These are phyloP conservation scores for Euborellia annulipes DNA, from an alignment of 1,140 invertebrate genomes.

Conservation along the genomic window DNA sequence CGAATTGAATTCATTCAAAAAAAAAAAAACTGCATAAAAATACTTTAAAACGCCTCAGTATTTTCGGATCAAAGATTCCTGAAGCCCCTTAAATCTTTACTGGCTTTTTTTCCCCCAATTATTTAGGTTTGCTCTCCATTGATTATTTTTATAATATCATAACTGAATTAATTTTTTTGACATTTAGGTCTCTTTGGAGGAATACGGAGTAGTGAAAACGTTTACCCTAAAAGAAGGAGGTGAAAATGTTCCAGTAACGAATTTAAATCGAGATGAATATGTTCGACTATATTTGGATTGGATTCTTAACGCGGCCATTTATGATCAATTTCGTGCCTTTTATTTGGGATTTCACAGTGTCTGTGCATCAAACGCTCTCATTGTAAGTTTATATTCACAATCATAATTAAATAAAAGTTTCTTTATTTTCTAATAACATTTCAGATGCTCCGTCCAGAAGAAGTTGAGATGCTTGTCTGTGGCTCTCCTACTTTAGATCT, in stretches of 20 bases:
- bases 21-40: no score
- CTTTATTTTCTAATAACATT: slow-evolving; percentile 6
- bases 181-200: slow-evolving; percentile 38
- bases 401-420: no score
- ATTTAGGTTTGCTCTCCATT: no score
- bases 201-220: slow-evolving; percentile 39
- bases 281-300: slow-evolving; percentile 45
- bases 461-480: slow-evolving; percentile 51
- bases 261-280: slow-evolving; percentile 41
- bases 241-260: slow-evolving; percentile 35
- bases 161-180: slow-evolving; percentile 7
- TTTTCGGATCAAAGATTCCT: no score
- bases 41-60: no score
- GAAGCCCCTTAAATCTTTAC: no score
- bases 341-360: slow-evolving; percentile 53
- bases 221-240: slow-evolving; percentile 39
- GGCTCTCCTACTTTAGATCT: slow-evolving; percentile 44
- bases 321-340: slow-evolving; percentile 47
- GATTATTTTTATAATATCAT: background rate
- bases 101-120: no score
- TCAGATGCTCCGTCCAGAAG: slow-evolving; percentile 51
- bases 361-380: slow-evolving; percentile 50
- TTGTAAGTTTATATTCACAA: slow-evolving; percentile 40
- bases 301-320: slow-evolving; percentile 45
- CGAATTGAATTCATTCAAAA: no score